Evolutionary conservation across 2,113 vertebrate genomes (phyloP).

Genomic region (Carassius auratus): DNA sequence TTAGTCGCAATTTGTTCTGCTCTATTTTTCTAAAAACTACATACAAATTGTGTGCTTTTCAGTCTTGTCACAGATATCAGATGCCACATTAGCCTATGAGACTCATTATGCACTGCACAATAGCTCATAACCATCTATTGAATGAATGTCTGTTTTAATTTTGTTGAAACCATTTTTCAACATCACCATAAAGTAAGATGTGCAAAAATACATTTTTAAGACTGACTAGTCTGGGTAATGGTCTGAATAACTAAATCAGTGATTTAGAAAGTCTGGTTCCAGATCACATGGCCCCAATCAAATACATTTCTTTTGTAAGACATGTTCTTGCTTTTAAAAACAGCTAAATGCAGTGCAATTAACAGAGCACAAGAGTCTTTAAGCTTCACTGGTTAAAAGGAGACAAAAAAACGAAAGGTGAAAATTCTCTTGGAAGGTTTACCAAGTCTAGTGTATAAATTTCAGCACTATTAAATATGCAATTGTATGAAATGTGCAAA

Average conservation of each 20-base stretch:
- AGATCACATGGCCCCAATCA: neutral
- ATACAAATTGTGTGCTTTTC: neutral
- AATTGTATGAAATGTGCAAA: no score
- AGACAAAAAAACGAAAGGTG: neutral
- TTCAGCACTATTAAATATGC: neutral
- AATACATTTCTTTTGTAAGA: neutral
- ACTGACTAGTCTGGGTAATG: neutral
- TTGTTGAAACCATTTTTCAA: neutral
- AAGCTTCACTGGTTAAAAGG: neutral
- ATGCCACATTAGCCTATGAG: conserved; percentile 6
- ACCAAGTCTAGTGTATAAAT: neutral
- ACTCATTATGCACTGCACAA: neutral
- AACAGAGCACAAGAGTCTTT: neutral
- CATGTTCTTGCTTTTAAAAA: neutral
- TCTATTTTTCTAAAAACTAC: conserved; percentile 10
- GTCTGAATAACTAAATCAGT: neutral
- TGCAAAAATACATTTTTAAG: neutral
- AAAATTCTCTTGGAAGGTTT: neutral
- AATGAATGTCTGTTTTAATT: neutral
- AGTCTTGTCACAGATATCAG: conserved; percentile 13
- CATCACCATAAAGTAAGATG: neutral
- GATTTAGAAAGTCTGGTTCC: neutral
- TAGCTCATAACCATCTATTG: neutral
- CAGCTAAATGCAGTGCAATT: neutral
- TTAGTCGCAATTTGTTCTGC: conserved; percentile 15